phyloP scores from a whole-genome alignment of 2,113 vertebrate genomes.

The Panthera uncia region DNA sequence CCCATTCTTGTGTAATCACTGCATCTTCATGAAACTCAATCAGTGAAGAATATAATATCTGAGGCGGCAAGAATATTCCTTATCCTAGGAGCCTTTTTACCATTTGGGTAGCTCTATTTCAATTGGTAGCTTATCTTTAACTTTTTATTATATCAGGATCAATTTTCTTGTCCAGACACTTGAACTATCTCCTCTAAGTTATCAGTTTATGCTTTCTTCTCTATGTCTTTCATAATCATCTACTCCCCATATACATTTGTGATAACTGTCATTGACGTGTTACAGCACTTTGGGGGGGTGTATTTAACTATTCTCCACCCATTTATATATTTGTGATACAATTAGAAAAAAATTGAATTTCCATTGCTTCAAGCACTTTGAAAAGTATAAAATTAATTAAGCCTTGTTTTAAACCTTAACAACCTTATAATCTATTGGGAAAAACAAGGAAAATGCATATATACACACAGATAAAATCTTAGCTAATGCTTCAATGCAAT shows the following conservation, averaged over 20 bases:
- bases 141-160: not conserved
- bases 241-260: not conserved
- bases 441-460: not conserved
- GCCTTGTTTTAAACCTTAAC: not conserved
- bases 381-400: not conserved
- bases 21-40: not conserved
- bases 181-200: not conserved
- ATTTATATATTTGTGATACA: not conserved
- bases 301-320: not conserved
- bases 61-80: not conserved
- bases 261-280: not conserved
- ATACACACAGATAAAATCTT: not conserved
- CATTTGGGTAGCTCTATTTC: not conserved
- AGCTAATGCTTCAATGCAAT: not conserved
- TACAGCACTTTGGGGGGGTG: accelerated
- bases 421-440: not conserved
- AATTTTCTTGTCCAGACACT: not conserved
- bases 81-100: not conserved
- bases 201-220: not conserved
- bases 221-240: too few species aligned
- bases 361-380: not conserved
- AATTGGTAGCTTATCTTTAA: not conserved
- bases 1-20: not conserved
- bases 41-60: not conserved
- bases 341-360: not conserved